Base-by-base conservation (phyloP, 2,888 invertebrate species). In the Shargacucullia verbasci region DNA sequence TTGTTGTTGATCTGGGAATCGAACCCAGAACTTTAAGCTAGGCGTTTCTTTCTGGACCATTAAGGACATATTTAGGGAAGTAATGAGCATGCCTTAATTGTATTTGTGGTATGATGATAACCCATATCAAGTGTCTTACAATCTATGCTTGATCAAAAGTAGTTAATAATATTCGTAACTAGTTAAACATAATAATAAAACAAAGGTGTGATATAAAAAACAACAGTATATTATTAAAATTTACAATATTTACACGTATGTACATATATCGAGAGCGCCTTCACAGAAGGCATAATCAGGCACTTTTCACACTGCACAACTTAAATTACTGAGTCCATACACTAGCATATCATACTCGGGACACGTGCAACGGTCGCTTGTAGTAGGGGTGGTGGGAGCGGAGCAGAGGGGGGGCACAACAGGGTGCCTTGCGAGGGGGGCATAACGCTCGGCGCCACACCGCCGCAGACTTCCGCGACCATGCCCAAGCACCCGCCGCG, bases 401-500 rank as follows among this genome's bases (percentile, higher is more conserved):
- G 37, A 91, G 83, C 27, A 92, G 78, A 9, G 92, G 92, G 9
- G 92, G 92, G 7, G 90, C 81, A 61, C 85, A 84, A 68, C 88
- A 85, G 9, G 86, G 85, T 27, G 92, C 76, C 81, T 91, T 86
- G 63, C 94, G 83, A 77, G 95, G 87, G 57, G 95, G 83, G 84
- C 95, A 82, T 77, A 95, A 57, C 80, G 94, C 91, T 53, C 83
- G 82, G 3, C 94, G 91, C 95, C 96, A 96, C 91, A 96, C 96
- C 0, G 95, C 95, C 13, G 95, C 95, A 5, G 95, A 95, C 55
- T 85, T 84, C 29, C 84, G 70, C 31, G 85, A 83, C 95, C 96
- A 96, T 31, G 96, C 95, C 96, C 96, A 96, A 91, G 95, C 95
- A 0, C 96, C 95, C 13, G 95, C 95, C 29, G 96, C 95, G 34